Base-by-base conservation (phyloP, 2,113 vertebrate genomes). In the Chamaetylas fuelleborni region DNA sequence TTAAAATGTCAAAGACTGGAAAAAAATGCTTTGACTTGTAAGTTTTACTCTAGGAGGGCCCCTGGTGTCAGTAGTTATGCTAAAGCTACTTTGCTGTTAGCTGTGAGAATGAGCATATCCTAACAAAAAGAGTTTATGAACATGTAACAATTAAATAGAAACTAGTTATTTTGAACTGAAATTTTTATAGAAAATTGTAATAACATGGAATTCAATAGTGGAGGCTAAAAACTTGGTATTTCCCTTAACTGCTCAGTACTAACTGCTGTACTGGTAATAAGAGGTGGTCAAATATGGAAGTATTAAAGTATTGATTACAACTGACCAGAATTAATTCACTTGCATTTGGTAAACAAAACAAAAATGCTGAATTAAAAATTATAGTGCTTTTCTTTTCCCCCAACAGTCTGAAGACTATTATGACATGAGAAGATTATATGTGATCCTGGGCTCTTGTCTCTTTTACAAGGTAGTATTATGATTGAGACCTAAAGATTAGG, bases 391-490 rank as follows among this genome's bases (percentile, higher is more conserved):
- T 66, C 38, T 40, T 33, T 9, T 2, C 1, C 3, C 8, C 25
- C n/a, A 65, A 22, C 95, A 99, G 99, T 99, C 99, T 24, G 99
- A 99, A 97, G 99, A 99, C 97, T 99, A 98, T 83, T 99, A 98
- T 34, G 98, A 98, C 93, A 98, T 99, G 98, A 98, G 99, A 96
- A 98, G 99, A 81, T 97, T 99, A 9, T 99, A 99, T 51, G 95
- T 98, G 25, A 99, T 99, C 86, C 96, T 99, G 82, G 99, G 99
- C 47, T 99, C 99, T 78, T 99, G 99, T 96, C 98, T 99, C 54
- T 99, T 99, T 97, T 99, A 99, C 92, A 99, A 99, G 99, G 99
- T 99, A 93, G 48, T 97, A 58, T 29, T 64, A 74, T 67, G 33
- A 67, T 66, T 88, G 73, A 81, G 76, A 26, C 33, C 47, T 78